A percentile compares a stretch with the other conserved stretches of the same genome.
phyloP scores from a whole-genome alignment of 2,888 invertebrate genomes.

The Epistrophe grossulariae region DNA sequence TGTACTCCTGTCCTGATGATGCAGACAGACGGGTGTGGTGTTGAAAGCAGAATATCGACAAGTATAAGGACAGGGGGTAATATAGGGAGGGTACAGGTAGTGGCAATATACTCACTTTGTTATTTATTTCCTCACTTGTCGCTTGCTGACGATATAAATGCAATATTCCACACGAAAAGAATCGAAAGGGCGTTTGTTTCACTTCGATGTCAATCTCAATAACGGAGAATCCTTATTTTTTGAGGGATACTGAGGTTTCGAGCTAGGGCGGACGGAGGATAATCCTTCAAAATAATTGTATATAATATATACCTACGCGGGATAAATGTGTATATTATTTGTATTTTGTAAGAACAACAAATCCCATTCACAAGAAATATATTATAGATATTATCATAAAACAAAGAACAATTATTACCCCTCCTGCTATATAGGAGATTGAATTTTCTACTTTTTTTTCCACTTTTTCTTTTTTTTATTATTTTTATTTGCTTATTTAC shows the following conservation, averaged over 20 bases:
- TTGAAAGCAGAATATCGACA: neutral
- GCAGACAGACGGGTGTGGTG: conserved; percentile 13
- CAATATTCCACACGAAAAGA: conserved; percentile 44
- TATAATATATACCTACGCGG: conserved; percentile 36
- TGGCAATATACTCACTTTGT: conserved; percentile 48
- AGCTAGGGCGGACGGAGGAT: conserved; percentile 3
- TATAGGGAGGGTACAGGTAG: neutral
- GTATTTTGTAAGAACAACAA: conserved; percentile 39
- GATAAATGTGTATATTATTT: conserved; percentile 38
- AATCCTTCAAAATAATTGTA: conserved; percentile 70
- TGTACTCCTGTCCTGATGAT: conserved; percentile 4
- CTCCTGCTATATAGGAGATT: conserved; percentile 26
- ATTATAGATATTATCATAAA: neutral
- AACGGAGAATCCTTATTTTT: conserved; percentile 38
- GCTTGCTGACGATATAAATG: conserved; percentile 28
- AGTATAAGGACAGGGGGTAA: neutral
- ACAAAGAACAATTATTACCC: conserved; percentile 32
- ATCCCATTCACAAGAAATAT: conserved; percentile 61
- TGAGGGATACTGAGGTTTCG: neutral
- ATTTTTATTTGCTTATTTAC: conserved; percentile 70
- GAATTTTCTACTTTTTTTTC: conserved; percentile 35
- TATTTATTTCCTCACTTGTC: conserved; percentile 35
- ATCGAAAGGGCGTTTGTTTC: conserved; percentile 27
- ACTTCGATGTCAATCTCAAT: conserved; percentile 34
- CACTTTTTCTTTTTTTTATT: conserved; percentile 21